These are phyloP conservation scores for Morone chrysops DNA, from an alignment of 2,113 vertebrate genomes.

Conservation along the genomic window DNA sequence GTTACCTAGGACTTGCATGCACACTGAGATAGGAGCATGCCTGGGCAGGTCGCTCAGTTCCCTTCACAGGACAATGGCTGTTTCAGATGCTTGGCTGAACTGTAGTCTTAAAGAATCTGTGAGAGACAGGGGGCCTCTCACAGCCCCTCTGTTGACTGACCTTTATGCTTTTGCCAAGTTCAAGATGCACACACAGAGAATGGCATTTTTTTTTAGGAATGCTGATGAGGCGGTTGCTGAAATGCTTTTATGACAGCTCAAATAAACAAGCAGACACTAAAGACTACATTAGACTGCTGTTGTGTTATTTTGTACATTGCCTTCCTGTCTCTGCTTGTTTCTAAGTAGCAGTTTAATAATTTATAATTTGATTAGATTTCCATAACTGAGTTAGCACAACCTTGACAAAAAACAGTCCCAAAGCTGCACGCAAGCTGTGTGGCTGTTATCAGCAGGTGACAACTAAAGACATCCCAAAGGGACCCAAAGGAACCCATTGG, in stretches of 20 bases:
- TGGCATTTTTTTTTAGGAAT: constrained; percentile 3
- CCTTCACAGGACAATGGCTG: constrained; percentile 48
- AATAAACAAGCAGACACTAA: background rate
- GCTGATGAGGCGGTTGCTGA: constrained; percentile 12
- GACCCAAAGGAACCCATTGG: background rate
- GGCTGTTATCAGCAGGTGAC: background rate
- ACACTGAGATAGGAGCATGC: constrained; percentile 65
- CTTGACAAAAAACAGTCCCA: background rate
- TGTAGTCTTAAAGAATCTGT: constrained; percentile 45
- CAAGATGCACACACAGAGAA: constrained; percentile 19
- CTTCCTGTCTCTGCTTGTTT: background rate
- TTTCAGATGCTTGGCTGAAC: constrained; percentile 57
- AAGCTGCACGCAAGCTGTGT: background rate
- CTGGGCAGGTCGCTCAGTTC: constrained; percentile 65
- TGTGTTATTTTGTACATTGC: background rate
- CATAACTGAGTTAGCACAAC: background rate
- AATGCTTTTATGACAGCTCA: background rate
- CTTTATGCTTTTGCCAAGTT: constrained; percentile 51
- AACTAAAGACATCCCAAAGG: background rate
- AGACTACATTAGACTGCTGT: background rate
- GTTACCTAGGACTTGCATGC: constrained; percentile 62
- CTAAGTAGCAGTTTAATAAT: background rate
- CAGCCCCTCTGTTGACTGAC: constrained; percentile 13
- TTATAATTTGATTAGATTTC: constrained; percentile 1
- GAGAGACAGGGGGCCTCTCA: constrained; percentile 41